phyloP scores from a whole-genome alignment of 1,140 invertebrate species.

The Pemphigus obesinymphae region DNA sequence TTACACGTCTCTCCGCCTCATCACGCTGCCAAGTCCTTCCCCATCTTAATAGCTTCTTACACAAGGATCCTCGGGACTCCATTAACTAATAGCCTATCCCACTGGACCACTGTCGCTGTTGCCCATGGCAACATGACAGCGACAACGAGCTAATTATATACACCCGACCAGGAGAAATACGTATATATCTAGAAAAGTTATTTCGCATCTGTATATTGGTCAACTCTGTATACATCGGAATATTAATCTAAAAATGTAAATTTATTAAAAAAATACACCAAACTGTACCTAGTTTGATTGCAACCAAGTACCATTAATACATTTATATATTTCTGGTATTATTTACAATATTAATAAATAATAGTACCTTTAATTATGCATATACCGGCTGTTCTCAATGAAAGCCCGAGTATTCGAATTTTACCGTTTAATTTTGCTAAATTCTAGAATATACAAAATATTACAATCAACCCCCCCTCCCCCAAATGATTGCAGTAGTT shows the following conservation, averaged over 20 bases:
- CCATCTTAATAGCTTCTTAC: conserved; percentile 13
- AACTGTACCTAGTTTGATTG: too few species aligned
- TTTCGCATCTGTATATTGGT: neutral
- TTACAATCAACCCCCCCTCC: too few species aligned
- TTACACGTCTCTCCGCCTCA: neutral
- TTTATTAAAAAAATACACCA: neutral
- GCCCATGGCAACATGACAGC: conserved; percentile 4
- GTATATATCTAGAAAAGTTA: neutral
- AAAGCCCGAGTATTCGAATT: too few species aligned
- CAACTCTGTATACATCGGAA: neutral
- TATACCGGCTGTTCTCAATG: too few species aligned
- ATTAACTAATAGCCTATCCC: conserved; percentile 38
- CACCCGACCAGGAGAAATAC: neutral
- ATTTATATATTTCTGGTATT: too few species aligned
- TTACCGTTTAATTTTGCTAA: too few species aligned
- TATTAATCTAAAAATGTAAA: neutral
- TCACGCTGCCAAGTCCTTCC: neutral
- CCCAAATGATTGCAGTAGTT: too few species aligned
- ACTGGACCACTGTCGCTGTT: neutral
- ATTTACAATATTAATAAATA: too few species aligned
- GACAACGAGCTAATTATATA: conserved; percentile 5
- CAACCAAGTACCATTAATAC: too few species aligned
- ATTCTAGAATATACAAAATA: too few species aligned
- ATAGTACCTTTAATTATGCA: too few species aligned
- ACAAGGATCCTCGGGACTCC: neutral